Conservation (phyloP, 2,113 vertebrate genomes). For the Oncorhynchus gorbuscha region DNA sequence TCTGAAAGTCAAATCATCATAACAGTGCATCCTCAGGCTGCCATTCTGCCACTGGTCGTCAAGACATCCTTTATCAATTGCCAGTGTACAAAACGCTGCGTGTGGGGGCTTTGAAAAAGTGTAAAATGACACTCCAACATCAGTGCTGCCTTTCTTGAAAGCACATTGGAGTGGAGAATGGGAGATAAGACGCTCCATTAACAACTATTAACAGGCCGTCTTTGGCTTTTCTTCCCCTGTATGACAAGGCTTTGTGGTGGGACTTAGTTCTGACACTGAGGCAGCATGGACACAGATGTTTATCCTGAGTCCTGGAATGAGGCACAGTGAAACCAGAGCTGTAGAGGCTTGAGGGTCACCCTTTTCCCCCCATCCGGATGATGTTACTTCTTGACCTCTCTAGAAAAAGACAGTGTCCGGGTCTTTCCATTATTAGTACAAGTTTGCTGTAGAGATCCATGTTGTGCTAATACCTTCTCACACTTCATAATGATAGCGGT, state of each 20-base stretch:
- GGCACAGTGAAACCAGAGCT: slow-evolving; percentile 60
- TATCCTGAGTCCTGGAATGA: slow-evolving; percentile 55
- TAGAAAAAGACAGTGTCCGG: neutral
- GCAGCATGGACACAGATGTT: slow-evolving; percentile 37
- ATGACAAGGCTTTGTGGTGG: slow-evolving; percentile 38
- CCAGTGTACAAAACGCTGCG: neutral
- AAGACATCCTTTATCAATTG: slow-evolving; percentile 11
- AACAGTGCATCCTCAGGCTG: neutral
- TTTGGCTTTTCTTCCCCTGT: slow-evolving; percentile 54
- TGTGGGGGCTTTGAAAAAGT: slow-evolving; percentile 12
- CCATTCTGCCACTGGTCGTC: neutral
- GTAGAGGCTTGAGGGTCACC: slow-evolving; percentile 37
- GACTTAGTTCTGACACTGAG: slow-evolving; percentile 47
- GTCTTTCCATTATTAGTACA: neutral
- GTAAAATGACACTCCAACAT: slow-evolving; percentile 19
- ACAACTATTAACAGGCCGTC: slow-evolving; percentile 63
- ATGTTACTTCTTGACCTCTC: slow-evolving; percentile 1
- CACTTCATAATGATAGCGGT: neutral
- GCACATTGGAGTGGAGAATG: slow-evolving; percentile 62
- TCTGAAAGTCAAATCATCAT: neutral
- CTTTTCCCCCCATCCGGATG: neutral
- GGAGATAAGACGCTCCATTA: slow-evolving; percentile 62
- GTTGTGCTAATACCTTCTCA: neutral
- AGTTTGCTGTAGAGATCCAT: neutral
- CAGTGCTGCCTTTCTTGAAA: slow-evolving; percentile 42